Evolutionary conservation across 2,113 vertebrate genomes (phyloP), one percentile per base, ranked within the genome.

Genomic region (Ramphastos sulfuratus): DNA sequence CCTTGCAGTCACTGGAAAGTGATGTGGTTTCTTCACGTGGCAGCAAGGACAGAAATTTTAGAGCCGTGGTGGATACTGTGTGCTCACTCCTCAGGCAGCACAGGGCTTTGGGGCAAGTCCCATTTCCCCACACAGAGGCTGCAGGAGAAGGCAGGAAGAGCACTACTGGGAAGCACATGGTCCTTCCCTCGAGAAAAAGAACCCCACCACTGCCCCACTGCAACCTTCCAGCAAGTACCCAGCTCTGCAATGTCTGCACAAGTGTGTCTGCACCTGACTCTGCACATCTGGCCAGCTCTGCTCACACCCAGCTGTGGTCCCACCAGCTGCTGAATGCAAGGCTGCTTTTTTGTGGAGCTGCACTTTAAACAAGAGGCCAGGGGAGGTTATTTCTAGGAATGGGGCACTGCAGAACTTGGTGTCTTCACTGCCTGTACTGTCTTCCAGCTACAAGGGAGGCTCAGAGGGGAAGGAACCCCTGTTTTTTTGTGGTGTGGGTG

Each of bases 1-100:
- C 12, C 28, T 46, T 1, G 0, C 5, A 1, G 12, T 7, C 0
- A 0, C 6, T 0, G 0, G 28, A 9, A 0, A 0, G 27, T 7
- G 69, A 60, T 1, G 3, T 1, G 1, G 33, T 54, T 73, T 82
- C 55, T 56, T 69, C 50, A 10, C 0, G 0, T 2, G 31, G 35
- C 44, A 58, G 48, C 28, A 48, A 35, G 24, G 48, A 14, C 23
- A 27, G 46, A 35, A 81, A 20, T 59, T 77, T 37, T 16, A 30
- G 55, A 63, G 30, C 23, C 1, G 1, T 4, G 6, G 9, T 30
- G 58, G 21, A 20, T 58, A 14, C 17, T n/a, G 25, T 0, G 1
- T 14, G 50, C 66, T 24, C 19, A 3, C 10, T 30, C 19, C 12
- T 35, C 10, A 9, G 44, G 15, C 31, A 54, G 33, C 0, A 0